Evolutionary conservation across 2,113 vertebrate genomes (phyloP), one percentile per base, ranked within the genome.

Genomic region (Chroicocephalus ridibundus): DNA sequence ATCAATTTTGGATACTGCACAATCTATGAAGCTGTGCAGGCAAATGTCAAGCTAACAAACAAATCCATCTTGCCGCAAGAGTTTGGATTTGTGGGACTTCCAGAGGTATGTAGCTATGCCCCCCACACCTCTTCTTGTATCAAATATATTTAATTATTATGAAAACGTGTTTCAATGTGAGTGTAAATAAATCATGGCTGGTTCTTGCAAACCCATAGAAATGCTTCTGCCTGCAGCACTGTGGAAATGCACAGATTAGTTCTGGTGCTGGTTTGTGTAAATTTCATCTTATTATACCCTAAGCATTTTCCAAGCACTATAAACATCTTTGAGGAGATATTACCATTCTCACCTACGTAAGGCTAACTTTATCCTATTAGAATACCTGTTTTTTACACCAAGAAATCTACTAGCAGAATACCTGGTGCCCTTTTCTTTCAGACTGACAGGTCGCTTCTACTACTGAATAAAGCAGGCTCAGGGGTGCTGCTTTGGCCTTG

Each of bases 1-100:
- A 94, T 99, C 86, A 91, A 99, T 97, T 99, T 99, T 64, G 99
- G 99, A 34, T 92, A 95, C 98, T 99, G 99, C 88, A 99, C 99
- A 8, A 93, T 99, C 94, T 97, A 98, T 15, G 98, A 99, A 92
- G 98, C 98, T 2, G 91, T 99, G 62, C 97, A 75, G 95, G 97
- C 98, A 66, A 97, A 95, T 2, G 21, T 99, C 66, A 95, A 11
- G 11, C 95, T 99, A 10, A 98, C 90, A 46, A 99, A 99, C 97
- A 98, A 97, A 88, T 99, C 99, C 31, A 97, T 99, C 38, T 95
- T 99, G 82, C 98, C 99, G 25, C 99, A 99, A 88, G 98, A 99
- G 82, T 99, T 99, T 78, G 99, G 99, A 32, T 99, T 99, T 88
- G 68, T 99, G 86, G 93, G 94, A 5, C 95, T 99, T 77, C 99